Conservation (phyloP, 2,113 vertebrate species). For the Chiloscyllium plagiosum region DNA sequence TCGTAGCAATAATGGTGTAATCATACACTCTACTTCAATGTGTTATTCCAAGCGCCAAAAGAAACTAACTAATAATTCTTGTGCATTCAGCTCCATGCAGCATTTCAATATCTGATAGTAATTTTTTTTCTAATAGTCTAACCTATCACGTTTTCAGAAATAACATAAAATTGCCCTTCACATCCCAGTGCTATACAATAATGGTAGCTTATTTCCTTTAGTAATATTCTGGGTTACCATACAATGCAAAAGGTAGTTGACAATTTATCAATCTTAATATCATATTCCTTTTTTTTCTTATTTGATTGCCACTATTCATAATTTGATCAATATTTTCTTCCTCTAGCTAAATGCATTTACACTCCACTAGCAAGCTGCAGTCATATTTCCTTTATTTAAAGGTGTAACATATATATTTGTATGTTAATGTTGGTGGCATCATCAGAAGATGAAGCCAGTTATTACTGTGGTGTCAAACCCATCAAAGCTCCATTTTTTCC, state of each 20-base stretch:
- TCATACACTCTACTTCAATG: background rate
- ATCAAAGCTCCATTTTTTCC: background rate
- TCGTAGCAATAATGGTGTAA: background rate
- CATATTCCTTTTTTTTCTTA: background rate
- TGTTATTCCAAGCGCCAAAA: background rate
- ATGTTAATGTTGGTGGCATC: background rate
- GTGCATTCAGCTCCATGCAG: background rate
- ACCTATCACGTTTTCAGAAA: background rate
- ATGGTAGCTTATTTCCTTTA: background rate
- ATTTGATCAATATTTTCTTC: background rate
- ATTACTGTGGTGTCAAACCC: background rate
- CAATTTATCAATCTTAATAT: background rate
- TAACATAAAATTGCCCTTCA: background rate
- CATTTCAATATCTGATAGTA: background rate
- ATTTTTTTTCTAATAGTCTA: background rate
- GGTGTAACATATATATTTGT: background rate
- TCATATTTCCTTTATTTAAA: background rate
- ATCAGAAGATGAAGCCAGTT: background rate
- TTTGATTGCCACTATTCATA: background rate
- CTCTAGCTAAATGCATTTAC: background rate
- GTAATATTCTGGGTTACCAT: background rate
- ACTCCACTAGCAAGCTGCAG: background rate
- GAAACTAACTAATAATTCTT: background rate
- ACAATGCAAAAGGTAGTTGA: constrained; percentile 4
- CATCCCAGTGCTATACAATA: background rate